phyloP scores from a whole-genome alignment of 2,113 vertebrate genomes.

The Aptenodytes patagonicus region DNA sequence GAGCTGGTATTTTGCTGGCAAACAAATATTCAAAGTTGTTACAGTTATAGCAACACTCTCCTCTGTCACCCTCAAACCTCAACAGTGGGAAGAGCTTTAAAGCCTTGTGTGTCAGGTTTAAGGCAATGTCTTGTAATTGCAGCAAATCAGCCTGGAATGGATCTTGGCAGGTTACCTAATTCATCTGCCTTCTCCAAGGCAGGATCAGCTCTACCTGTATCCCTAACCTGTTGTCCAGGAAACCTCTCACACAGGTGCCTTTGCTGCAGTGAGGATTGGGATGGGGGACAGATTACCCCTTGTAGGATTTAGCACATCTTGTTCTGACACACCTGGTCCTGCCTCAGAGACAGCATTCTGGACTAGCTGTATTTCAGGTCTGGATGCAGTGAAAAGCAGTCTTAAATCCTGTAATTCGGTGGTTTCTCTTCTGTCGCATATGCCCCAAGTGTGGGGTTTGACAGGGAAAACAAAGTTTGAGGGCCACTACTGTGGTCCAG shows the following conservation, averaged over 20 bases:
- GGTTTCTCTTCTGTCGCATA: neutral
- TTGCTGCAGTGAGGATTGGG: neutral
- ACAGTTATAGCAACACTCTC: neutral
- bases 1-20: neutral
- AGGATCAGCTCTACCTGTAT: neutral
- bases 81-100: neutral
- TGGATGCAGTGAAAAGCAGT: neutral
- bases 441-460: neutral
- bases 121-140: neutral
- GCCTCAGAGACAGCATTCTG: neutral
- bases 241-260: neutral
- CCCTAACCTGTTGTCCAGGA: neutral
- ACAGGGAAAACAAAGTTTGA: neutral
- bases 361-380: neutral
- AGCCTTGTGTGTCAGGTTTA: neutral
- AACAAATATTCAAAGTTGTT: neutral
- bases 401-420: neutral
- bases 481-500: conserved; percentile 4
- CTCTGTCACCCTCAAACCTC: neutral
- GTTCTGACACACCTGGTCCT: neutral
- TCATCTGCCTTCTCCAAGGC: neutral
- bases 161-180: neutral
- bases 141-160: neutral
- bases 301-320: neutral
- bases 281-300: neutral